A percentile compares a stretch with the other conserved stretches of the same genome.
Conservation (phyloP, 2,888 invertebrate species). For the Catocala fraxini region DNA sequence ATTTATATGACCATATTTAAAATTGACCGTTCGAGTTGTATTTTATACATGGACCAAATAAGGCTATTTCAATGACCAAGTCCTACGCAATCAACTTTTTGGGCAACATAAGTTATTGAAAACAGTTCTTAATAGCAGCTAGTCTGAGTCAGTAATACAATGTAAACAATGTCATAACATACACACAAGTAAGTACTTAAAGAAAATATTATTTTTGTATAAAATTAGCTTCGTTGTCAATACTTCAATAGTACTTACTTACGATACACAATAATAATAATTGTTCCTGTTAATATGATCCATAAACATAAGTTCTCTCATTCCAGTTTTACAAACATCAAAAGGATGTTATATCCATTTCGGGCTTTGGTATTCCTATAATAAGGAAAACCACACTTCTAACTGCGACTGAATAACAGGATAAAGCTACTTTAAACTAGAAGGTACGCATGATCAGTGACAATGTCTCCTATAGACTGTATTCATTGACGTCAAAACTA, state of each 20-base stretch:
- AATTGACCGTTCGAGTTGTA: background rate
- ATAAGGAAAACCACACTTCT: background rate
- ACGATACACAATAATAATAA: too few relatives aligned
- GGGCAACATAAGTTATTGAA: background rate
- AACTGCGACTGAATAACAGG: background rate
- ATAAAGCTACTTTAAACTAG: background rate
- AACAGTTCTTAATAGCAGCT: background rate
- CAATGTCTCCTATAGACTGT: too few relatives aligned
- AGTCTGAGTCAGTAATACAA: background rate
- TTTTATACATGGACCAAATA: slow-evolving; percentile 6
- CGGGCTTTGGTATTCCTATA: too few relatives aligned
- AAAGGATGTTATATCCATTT: too few relatives aligned
- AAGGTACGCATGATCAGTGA: background rate
- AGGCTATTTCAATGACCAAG: slow-evolving; percentile 14
- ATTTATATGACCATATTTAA: background rate
- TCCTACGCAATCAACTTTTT: slow-evolving; percentile 12
- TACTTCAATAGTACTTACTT: too few relatives aligned
- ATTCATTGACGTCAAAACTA: background rate
- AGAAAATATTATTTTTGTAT: too few relatives aligned
- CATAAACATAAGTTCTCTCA: too few relatives aligned
- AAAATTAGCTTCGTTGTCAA: too few relatives aligned
- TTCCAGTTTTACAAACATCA: too few relatives aligned
- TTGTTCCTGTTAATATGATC: too few relatives aligned
- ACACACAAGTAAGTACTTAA: too few relatives aligned
- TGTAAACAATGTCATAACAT: too few relatives aligned